Percentiles rank a stretch among this genome's conserved stretches.
Evolutionary conservation across 2,113 vertebrate species (phyloP).

Genomic region (Synodontis membranacea): DNA sequence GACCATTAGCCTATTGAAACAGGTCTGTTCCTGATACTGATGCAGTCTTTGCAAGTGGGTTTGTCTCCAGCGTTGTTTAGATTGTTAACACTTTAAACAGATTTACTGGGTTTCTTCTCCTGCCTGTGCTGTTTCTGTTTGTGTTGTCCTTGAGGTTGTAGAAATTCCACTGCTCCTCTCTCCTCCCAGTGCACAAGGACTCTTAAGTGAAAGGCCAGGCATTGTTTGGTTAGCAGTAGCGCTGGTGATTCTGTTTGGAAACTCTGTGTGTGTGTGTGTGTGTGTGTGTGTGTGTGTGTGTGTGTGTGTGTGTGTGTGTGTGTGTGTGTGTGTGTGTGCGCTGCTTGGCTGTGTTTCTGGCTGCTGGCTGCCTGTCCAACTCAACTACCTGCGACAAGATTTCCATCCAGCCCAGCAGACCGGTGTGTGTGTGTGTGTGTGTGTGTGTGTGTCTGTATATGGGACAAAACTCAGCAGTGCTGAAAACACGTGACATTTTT

Average conservation of each 20-base stretch:
- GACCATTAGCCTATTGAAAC: not conserved
- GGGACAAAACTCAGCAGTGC: not conserved
- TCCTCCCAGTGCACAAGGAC: not conserved
- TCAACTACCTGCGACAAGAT: conserved; percentile 10
- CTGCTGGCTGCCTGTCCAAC: conserved; percentile 18
- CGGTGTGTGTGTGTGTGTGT: conserved; percentile 1
- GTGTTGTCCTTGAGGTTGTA: conserved; percentile 5
- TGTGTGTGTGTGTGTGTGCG: conserved; percentile 8
- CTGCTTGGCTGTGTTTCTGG: conserved; percentile 20
- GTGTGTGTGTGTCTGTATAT: conserved; percentile 4
- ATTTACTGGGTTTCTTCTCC: not conserved
- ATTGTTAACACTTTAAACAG: not conserved
- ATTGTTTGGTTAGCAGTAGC: conserved; percentile 55
- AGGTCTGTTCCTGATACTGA: not conserved
- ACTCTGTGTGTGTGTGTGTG: conserved; percentile 33
- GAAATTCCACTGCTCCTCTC: conserved; percentile 33
- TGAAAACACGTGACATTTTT: not conserved
- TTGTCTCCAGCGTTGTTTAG: not conserved
- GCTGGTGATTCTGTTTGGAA: conserved; percentile 63
- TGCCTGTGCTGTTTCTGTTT: not conserved
- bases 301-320: conserved; percentile 20
- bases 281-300: conserved; percentile 24
- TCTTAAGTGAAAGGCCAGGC: conserved; percentile 67
- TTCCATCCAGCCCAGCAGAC: not conserved
- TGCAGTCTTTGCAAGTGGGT: not conserved